phyloP scores from a whole-genome alignment of 2,888 invertebrate species.

The Brassicogethes aeneus region DNA sequence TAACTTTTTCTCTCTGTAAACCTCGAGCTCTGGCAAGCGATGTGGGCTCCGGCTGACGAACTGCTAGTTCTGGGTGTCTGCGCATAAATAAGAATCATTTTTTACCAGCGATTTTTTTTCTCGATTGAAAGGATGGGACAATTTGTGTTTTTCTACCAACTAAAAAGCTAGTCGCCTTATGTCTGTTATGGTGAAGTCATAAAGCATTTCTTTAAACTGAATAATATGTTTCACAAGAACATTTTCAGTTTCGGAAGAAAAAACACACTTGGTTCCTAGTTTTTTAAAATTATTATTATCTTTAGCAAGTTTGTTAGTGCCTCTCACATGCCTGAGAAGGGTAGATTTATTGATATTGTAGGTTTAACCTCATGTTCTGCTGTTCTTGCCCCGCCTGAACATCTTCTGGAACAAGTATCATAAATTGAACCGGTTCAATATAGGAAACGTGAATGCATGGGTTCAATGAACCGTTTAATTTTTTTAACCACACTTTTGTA shows the following conservation, averaged over 20 bases:
- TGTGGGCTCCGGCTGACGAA: conserved; percentile 13
- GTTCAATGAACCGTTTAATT: too few relatives aligned
- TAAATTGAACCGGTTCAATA: conserved; percentile 5
- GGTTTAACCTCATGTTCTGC: conserved; percentile 5
- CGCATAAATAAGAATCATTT: conserved; percentile 17
- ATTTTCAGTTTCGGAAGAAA: background rate
- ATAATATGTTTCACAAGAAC: background rate
- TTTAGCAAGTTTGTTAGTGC: conserved; percentile 4
- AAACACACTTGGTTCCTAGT: conserved; percentile 5
- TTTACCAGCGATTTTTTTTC: conserved; percentile 15
- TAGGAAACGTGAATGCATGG: conserved; percentile 3
- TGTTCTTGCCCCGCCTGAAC: conserved; percentile 5
- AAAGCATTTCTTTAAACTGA: background rate
- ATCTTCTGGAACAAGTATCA: conserved; percentile 5
- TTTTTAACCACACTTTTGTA: conserved; percentile 2
- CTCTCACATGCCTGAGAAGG: conserved; percentile 3
- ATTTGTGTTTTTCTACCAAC: conserved; percentile 13
- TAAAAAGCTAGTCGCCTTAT: conserved; percentile 15
- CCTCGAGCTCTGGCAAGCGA: conserved; percentile 12
- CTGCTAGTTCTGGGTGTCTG: conserved; percentile 13
- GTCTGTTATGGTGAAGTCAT: conserved; percentile 4
- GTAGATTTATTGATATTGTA: conserved; percentile 7
- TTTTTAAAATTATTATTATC: too few relatives aligned
- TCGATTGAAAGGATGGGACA: conserved; percentile 13
- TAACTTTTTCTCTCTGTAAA: conserved; percentile 14